Conservation (phyloP, 30 jellyfish, hydroid and myxozoan species). For the Aurelia aurita complex sp. Pacific region DNA sequence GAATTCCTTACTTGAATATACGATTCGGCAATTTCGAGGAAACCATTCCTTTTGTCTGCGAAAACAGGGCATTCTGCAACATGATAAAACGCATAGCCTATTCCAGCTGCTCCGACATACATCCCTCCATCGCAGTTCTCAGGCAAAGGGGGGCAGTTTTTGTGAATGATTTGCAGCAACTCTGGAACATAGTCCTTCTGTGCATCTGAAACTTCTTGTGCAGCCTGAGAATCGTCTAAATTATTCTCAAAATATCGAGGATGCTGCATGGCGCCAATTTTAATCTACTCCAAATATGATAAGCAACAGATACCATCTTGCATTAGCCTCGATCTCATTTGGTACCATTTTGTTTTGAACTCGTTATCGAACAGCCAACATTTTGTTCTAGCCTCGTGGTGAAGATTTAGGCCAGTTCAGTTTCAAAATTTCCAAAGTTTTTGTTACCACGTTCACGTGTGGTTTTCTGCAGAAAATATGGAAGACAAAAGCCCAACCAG, state of each 20-base stretch:
- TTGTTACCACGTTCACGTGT: not conserved
- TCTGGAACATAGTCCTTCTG: conserved; percentile 97
- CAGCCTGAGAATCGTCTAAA: conserved; percentile 75
- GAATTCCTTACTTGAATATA: conserved; percentile 69
- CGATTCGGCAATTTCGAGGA: conserved; percentile 83
- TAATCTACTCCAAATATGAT: not conserved
- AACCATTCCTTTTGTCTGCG: conserved; percentile 80
- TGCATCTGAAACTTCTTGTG: conserved; percentile 84
- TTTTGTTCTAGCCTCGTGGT: conserved; percentile 21
- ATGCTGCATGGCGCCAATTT: conserved; percentile 68
- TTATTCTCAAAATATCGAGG: conserved; percentile 93
- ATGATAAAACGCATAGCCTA: conserved; percentile 97
- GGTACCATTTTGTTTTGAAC: not conserved
- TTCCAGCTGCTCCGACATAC: conserved; percentile 99
- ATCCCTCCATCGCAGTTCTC: conserved; percentile 96
- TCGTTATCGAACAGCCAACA: not conserved
- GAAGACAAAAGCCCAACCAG: conserved; percentile 3
- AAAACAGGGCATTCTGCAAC: conserved; percentile 93
- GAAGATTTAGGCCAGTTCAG: not conserved
- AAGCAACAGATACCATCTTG: not conserved
- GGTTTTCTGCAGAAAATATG: not conserved
- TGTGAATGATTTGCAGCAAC: conserved; percentile 77
- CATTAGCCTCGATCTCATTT: not conserved
- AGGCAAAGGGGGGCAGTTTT: conserved; percentile 92
- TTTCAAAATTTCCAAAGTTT: not conserved